A percentile compares a stretch with the other conserved stretches of the same genome.
Conservation (phyloP, 2,888 invertebrate genomes). For the Conomelus anceps region DNA sequence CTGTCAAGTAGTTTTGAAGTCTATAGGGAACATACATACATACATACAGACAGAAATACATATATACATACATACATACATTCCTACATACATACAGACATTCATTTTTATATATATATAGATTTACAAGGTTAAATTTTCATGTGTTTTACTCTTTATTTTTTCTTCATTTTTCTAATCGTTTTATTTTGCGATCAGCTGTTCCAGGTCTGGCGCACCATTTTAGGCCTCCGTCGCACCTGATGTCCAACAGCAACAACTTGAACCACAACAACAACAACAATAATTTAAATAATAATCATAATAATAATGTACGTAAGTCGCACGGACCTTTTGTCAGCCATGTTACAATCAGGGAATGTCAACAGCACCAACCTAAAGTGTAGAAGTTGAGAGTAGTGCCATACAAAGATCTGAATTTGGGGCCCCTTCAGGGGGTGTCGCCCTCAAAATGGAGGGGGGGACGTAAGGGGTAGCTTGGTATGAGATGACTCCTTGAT, state of each 20-base stretch:
- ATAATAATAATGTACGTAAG: slow-evolving; percentile 17
- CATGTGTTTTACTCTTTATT: background rate
- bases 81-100: too few relatives aligned
- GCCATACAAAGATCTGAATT: too few relatives aligned
- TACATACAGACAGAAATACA: too few relatives aligned
- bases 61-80: too few relatives aligned
- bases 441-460: too few relatives aligned
- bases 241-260: background rate
- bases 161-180: background rate
- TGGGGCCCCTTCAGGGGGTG: too few relatives aligned
- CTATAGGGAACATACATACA: too few relatives aligned
- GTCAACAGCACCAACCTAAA: slow-evolving; percentile 36
- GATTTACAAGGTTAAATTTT: too few relatives aligned
- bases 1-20: too few relatives aligned
- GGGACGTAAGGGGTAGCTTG: too few relatives aligned
- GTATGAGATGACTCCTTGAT: too few relatives aligned
- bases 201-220: slow-evolving; percentile 11
- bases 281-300: background rate
- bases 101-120: too few relatives aligned
- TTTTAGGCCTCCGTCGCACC: background rate
- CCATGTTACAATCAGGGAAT: slow-evolving; percentile 54
- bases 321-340: slow-evolving; percentile 52
- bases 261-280: background rate
- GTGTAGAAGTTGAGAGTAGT: slow-evolving; percentile 26
- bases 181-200: background rate